Percentiles rank a stretch among this genome's conserved stretches.
These are phyloP conservation scores for Petromus typicus DNA, from an alignment of 2,113 vertebrate genomes.

Conservation along the genomic window DNA sequence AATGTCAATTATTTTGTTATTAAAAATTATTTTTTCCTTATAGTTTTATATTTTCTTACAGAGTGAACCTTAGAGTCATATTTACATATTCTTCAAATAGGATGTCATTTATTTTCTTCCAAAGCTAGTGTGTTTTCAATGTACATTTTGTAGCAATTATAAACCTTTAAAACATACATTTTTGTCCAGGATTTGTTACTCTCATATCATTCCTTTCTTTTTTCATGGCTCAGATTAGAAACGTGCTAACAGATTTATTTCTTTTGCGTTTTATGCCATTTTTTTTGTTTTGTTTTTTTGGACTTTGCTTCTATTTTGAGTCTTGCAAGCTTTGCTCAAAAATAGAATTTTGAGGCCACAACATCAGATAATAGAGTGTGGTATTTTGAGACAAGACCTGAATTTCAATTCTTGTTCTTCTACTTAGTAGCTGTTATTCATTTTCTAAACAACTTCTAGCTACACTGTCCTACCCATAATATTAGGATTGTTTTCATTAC, in stretches of 20 bases:
- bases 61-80: not conserved
- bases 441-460: not conserved
- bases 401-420: not conserved
- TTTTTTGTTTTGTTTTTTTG: not conserved
- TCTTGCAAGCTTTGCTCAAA: conserved; percentile 23
- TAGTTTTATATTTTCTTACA: conserved; percentile 24
- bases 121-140: not conserved
- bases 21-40: not conserved
- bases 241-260: not conserved
- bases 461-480: not conserved
- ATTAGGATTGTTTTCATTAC: not conserved
- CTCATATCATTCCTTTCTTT: not conserved
- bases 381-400: conserved; percentile 2
- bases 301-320: not conserved
- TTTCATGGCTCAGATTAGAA: not conserved
- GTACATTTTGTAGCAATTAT: not conserved
- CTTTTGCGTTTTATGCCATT: not conserved
- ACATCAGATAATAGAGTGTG: not conserved
- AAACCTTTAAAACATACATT: not conserved
- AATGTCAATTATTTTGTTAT: not conserved
- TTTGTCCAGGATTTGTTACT: conserved; percentile 10
- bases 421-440: not conserved
- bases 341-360: not conserved
- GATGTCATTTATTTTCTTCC: not conserved
- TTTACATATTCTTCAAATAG: not conserved